Base-by-base conservation (phyloP, 1,140 invertebrate genomes). In the Bombus fervidus region DNA sequence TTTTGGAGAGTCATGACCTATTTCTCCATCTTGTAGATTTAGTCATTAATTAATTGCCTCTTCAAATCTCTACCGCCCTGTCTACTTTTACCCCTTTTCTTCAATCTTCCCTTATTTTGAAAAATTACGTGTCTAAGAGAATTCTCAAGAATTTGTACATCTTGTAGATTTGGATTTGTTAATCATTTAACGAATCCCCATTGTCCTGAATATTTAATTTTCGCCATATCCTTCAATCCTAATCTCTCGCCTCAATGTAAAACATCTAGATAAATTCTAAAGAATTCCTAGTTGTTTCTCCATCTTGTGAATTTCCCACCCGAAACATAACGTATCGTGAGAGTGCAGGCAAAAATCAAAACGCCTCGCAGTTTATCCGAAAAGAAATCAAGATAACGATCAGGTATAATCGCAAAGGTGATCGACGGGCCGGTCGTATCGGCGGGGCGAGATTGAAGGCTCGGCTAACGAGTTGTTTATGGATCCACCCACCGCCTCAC, bases 401-500 rank as follows among this genome's bases (percentile, higher is more conserved):
- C 86, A 80, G 88, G 69, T 90, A 87, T 90, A 90, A 90, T 90
- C 88, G 89, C 75, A 81, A 82, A 81, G 86, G 83, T 86, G 89
- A 89, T 87, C 92, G 89, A 86, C 82, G 80, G 84, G 62, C 81
- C 76, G 88, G 84, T 86, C 76, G 87, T 91, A 92, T 88, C 87
- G 87, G 87, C 77, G 62, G 83, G 85, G 83, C 89, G 91, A 94
- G 94, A 94, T 93, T 94, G 93, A 93, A 94, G 93, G 92, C 91
- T 91, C 90, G 90, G 87, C 91, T 94, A 93, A 94, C 93, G 93
- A 94, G 93, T 94, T 94, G 93, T 94, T 94, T 94, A 94, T 94
- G 92, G 92, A 91, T 92, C 91, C 92, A 91, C 90, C 92, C 87
- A 83, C 85, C 85, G 72, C 79, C 89, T 77, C 78, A 71, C 81